Conservation (phyloP, 2,888 invertebrate genomes). For the Masnerella sp. region DNA sequence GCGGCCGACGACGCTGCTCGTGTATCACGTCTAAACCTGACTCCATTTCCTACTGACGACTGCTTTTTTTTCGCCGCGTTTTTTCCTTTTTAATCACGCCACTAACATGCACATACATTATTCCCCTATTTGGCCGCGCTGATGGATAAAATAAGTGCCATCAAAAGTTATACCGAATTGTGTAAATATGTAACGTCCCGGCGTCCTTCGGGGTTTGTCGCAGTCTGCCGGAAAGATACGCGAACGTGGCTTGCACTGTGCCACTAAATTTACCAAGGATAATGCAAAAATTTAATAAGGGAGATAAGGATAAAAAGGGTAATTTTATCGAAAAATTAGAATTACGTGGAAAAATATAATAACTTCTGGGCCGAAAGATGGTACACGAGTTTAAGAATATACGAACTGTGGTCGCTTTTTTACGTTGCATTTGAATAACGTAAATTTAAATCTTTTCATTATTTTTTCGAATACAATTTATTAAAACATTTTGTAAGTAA, state of each 20-base stretch:
- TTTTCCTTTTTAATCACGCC: background rate
- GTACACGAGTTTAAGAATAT: no score
- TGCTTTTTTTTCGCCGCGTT: conserved; percentile 43
- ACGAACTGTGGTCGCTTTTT: no score
- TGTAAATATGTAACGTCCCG: background rate
- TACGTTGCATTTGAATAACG: no score
- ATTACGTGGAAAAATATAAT: no score
- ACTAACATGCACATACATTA: conserved; percentile 26
- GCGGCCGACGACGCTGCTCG: conserved; percentile 66
- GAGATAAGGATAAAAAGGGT: no score
- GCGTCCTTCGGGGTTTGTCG: conserved; percentile 5
- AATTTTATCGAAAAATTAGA: no score
- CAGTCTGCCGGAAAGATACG: no score
- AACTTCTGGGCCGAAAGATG: no score
- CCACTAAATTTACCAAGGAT: background rate
- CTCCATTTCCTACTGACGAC: conserved; percentile 34
- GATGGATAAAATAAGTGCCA: conserved; percentile 9
- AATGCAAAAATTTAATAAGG: background rate
- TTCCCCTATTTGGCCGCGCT: background rate
- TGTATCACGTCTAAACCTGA: conserved; percentile 36
- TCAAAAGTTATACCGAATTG: conserved; percentile 4
- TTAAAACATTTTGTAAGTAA: no score
- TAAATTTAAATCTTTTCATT: no score
- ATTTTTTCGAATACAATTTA: no score
- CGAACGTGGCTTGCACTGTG: no score